phyloP scores from a whole-genome alignment of 2,113 vertebrate species.

The Columba janthina region DNA sequence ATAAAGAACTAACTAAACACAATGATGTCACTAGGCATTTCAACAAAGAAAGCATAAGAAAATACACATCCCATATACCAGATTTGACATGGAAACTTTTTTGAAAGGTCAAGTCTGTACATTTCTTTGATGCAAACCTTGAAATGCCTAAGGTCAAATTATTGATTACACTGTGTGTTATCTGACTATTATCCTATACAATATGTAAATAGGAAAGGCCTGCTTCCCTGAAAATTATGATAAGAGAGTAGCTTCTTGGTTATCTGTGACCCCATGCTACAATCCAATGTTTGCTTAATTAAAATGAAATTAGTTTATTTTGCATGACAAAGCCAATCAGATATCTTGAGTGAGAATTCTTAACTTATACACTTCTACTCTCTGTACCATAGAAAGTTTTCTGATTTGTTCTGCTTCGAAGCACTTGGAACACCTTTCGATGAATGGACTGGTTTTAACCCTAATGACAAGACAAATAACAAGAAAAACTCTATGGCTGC shows the following conservation, averaged over 20 bases:
- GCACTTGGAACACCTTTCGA: not conserved
- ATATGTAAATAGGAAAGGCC: conserved; percentile 27
- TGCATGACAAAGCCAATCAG: not conserved
- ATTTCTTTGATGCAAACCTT: not conserved
- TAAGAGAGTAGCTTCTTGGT: not conserved
- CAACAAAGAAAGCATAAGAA: not conserved
- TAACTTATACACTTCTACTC: not conserved
- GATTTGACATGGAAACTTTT: not conserved
- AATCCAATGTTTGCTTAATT: not conserved
- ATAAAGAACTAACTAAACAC: not conserved
- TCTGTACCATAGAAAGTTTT: not conserved
- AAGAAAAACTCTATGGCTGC: not conserved
- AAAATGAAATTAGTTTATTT: conserved; percentile 1
- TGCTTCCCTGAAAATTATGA: not conserved
- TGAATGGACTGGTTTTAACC: not conserved
- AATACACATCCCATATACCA: not conserved
- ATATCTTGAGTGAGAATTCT: conserved; percentile 1
- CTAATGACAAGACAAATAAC: not conserved
- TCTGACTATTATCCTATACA: not conserved
- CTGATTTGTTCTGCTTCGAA: not conserved
- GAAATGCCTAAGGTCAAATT: not conserved
- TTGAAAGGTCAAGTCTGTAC: not conserved
- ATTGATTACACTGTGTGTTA: not conserved
- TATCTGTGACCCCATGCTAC: not conserved
- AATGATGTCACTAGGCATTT: not conserved